These are phyloP conservation scores for Poeciliopsis turneri DNA, from an alignment of 2,797 vertebrate species.

Conservation along the genomic window DNA sequence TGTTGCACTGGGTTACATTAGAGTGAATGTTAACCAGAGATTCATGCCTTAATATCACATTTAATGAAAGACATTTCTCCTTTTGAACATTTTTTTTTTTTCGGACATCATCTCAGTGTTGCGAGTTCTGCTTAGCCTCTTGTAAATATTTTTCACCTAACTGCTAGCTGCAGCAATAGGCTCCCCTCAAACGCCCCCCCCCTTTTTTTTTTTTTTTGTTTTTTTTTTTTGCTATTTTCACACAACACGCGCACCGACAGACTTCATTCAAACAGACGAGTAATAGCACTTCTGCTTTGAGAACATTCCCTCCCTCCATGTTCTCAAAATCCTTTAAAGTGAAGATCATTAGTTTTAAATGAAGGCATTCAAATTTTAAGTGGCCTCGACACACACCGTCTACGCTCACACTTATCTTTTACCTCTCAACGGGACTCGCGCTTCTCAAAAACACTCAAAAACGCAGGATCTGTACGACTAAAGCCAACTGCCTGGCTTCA, in stretches of 20 bases:
- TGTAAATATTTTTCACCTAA: constrained; percentile 61
- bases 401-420: constrained; percentile 47
- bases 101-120: constrained; percentile 67
- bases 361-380: constrained; percentile 71
- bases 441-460: constrained; percentile 46
- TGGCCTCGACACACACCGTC: constrained; percentile 59
- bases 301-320: constrained; percentile 33
- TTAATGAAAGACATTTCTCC: constrained; percentile 63
- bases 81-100: constrained; percentile 42
- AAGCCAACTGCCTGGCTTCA: constrained; percentile 61
- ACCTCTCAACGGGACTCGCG: constrained; percentile 52
- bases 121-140: constrained; percentile 66
- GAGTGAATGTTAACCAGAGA: constrained; percentile 75
- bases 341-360: constrained; percentile 61
- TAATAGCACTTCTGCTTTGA: constrained; percentile 81
- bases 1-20: constrained; percentile 74
- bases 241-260: constrained; percentile 59
- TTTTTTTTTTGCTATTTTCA: constrained; percentile 3
- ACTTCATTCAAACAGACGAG: constrained; percentile 72
- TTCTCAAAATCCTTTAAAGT: constrained; percentile 67
- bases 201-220: constrained; percentile 11
- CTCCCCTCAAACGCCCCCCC: neutral
- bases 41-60: constrained; percentile 79
- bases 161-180: constrained; percentile 62
- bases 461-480: constrained; percentile 32